Conservation (phyloP, 2,797 vertebrate genomes). For the Cryptoblepharus egeriae region DNA sequence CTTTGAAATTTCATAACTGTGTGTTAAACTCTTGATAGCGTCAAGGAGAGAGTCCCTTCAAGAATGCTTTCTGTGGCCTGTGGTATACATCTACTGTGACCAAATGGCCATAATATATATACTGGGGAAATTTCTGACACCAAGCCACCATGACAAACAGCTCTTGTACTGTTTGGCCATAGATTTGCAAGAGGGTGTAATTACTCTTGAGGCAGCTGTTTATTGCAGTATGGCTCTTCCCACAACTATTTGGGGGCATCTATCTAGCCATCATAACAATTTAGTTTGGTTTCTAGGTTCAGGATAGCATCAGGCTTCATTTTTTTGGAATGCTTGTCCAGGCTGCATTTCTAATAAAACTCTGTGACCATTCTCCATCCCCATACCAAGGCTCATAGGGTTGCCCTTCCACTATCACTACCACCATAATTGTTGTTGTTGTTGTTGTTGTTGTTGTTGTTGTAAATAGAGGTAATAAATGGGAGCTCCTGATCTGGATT, state of each 20-base stretch:
- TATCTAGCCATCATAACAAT: not conserved
- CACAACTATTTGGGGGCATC: too few species aligned
- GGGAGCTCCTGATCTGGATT: too few species aligned
- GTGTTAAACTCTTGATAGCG: not conserved
- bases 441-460: too few species aligned
- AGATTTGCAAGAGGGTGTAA: not conserved
- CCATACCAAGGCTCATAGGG: too few species aligned
- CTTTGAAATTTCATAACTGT: not conserved
- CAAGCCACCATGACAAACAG: not conserved
- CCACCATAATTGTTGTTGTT: too few species aligned
- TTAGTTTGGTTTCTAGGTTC: not conserved
- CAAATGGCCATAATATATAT: not conserved
- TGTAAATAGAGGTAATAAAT: too few species aligned
- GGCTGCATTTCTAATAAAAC: not conserved
- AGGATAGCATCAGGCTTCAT: not conserved
- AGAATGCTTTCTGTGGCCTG: too few species aligned
- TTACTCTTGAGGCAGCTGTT: not conserved
- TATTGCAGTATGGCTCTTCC: not conserved
- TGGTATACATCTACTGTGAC: not conserved
- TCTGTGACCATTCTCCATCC: too few species aligned
- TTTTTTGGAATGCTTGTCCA: not conserved
- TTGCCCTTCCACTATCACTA: too few species aligned
- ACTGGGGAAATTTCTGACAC: not conserved
- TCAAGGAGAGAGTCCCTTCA: not conserved
- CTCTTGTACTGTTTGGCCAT: not conserved